These are phyloP conservation scores for Apodemia duryi DNA, from an alignment of 2,888 invertebrate species.

Conservation along the genomic window DNA sequence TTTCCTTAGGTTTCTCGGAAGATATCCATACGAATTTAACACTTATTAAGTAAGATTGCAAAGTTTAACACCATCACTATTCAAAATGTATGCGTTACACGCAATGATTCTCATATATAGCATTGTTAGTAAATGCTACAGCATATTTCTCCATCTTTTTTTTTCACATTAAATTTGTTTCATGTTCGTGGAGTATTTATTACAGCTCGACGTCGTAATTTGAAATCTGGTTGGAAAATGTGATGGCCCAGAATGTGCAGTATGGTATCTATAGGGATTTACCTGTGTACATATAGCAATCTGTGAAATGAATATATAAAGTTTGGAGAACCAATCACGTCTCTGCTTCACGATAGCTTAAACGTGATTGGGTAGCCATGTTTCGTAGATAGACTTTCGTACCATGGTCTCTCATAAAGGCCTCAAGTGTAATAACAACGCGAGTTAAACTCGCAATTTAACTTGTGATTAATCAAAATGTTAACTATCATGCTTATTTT, in stretches of 20 bases:
- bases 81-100: not conserved
- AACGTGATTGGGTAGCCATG: not conserved
- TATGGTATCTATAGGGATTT: too few relatives aligned
- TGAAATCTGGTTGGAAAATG: not conserved
- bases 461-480: conserved; percentile 50
- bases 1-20: not conserved
- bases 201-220: not conserved
- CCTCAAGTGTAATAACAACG: conserved; percentile 23
- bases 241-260: too few relatives aligned
- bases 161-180: not conserved
- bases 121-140: not conserved
- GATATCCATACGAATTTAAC: not conserved
- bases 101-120: not conserved
- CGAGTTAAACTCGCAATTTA: conserved; percentile 54
- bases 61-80: not conserved
- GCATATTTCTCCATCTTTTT: not conserved
- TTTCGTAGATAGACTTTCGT: conserved; percentile 7
- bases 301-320: not conserved
- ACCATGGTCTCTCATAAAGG: conserved; percentile 20
- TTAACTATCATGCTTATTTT: conserved; percentile 19
- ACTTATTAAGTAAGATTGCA: too few relatives aligned
- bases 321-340: not conserved
- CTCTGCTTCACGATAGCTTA: not conserved
- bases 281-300: too few relatives aligned
- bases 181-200: not conserved